Evolutionary conservation across 2,113 vertebrate species (phyloP).

Genomic region (Heterochromis multidens): DNA sequence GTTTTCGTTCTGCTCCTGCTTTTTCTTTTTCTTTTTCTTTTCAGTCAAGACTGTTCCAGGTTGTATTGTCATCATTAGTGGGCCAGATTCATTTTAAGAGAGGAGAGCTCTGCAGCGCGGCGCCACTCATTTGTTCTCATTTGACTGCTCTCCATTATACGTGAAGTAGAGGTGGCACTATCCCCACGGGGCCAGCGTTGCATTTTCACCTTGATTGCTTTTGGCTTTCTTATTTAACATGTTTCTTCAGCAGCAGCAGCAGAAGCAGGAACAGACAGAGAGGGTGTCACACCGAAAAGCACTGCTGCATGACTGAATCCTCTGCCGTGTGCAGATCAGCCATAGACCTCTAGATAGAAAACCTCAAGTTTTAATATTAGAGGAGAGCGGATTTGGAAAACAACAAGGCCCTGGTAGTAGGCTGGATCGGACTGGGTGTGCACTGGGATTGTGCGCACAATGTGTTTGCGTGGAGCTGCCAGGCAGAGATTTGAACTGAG

Average conservation of each 20-base stretch:
- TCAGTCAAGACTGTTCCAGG: conserved; percentile 37
- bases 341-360: conserved; percentile 1
- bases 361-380: background rate
- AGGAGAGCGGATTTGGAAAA: conserved; percentile 6
- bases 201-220: conserved; percentile 67
- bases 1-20: conserved; percentile 4
- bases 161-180: conserved; percentile 51
- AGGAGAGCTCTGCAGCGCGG: conserved; percentile 18
- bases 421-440: background rate
- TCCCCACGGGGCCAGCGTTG: conserved; percentile 39
- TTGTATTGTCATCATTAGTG: conserved; percentile 59
- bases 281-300: background rate
- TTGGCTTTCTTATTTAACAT: conserved; percentile 59
- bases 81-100: conserved; percentile 42
- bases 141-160: conserved; percentile 59
- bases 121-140: conserved; percentile 63
- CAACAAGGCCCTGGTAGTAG: background rate
- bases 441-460: background rate
- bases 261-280: conserved; percentile 10
- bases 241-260: conserved; percentile 25
- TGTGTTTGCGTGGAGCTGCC: conserved; percentile 35
- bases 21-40: conserved; percentile 23
- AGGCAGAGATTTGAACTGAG: conserved; percentile 36
- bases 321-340: conserved; percentile 1
- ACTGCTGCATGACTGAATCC: background rate